These are phyloP conservation scores for Ceratina australensis DNA, from an alignment of 1,140 invertebrate genomes.

Conservation along the genomic window DNA sequence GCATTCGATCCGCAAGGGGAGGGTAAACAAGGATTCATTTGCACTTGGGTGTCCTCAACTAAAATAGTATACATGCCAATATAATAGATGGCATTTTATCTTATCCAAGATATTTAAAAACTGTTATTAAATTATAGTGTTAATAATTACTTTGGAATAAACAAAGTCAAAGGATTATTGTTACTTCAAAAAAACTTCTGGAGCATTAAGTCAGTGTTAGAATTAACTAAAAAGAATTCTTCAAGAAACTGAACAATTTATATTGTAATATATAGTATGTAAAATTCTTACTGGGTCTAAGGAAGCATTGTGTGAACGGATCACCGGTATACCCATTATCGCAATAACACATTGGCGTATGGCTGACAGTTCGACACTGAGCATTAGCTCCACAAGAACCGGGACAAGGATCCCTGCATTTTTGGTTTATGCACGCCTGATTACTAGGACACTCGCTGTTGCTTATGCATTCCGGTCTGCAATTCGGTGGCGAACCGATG, in stretches of 20 bases:
- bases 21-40: conserved; percentile 81
- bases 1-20: conserved; percentile 81
- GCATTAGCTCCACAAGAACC: conserved; percentile 84
- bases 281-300: conserved; percentile 77
- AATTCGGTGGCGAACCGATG: conserved; percentile 83
- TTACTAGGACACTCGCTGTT: conserved; percentile 83
- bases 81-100: too few relatives aligned
- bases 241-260: too few relatives aligned
- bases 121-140: too few relatives aligned
- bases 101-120: too few relatives aligned
- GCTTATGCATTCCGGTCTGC: conserved; percentile 81
- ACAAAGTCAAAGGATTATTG: background rate
- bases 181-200: background rate
- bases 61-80: background rate
- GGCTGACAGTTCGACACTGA: conserved; percentile 83
- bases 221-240: too few relatives aligned
- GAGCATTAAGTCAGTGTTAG: background rate
- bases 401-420: conserved; percentile 85
- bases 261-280: too few relatives aligned
- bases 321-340: conserved; percentile 81
- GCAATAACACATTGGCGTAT: conserved; percentile 83
- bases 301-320: conserved; percentile 80
- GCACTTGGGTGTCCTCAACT: conserved; percentile 17
- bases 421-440: conserved; percentile 84
- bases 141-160: background rate